A percentile compares a stretch with the other conserved stretches of the same genome.
Conservation (phyloP, 2,113 vertebrate species). For the Etheostoma spectabile region DNA sequence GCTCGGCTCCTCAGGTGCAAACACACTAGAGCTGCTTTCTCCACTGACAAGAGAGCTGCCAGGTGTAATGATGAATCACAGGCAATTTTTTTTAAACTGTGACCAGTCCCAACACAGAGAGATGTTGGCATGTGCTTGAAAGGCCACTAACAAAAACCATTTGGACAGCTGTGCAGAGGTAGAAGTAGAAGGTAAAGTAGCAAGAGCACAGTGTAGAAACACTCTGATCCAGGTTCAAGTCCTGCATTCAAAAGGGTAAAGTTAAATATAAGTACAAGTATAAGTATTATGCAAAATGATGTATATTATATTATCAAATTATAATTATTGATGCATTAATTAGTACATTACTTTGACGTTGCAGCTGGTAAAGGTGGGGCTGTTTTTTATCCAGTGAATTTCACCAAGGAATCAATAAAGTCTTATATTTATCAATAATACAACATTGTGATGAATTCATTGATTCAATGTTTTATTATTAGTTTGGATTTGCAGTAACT, state of each 20-base stretch:
- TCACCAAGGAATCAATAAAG: not conserved
- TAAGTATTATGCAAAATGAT: not conserved
- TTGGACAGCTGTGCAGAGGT: not conserved
- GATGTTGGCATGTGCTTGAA: constrained; percentile 7
- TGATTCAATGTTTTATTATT: not conserved
- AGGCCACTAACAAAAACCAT: constrained; percentile 3
- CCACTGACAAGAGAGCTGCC: not conserved
- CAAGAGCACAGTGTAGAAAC: not conserved
- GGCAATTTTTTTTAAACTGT: not conserved
- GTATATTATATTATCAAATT: not conserved
- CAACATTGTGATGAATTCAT: not conserved
- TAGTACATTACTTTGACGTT: not conserved
- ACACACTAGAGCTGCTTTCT: not conserved
- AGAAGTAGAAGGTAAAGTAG: not conserved
- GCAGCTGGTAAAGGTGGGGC: not conserved
- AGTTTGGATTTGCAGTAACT: not conserved
- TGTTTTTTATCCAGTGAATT: not conserved
- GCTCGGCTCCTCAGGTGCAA: not conserved
- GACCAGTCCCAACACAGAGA: not conserved
- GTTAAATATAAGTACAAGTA: not conserved
- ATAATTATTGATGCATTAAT: not conserved
- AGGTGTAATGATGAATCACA: not conserved
- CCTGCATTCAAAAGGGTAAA: not conserved
- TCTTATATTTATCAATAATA: too few species aligned
- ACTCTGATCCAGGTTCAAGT: not conserved